Evolutionary conservation across 2,888 invertebrate genomes (phyloP), one percentile per base, ranked within the genome.

Genomic region (Phortica okadai): DNA sequence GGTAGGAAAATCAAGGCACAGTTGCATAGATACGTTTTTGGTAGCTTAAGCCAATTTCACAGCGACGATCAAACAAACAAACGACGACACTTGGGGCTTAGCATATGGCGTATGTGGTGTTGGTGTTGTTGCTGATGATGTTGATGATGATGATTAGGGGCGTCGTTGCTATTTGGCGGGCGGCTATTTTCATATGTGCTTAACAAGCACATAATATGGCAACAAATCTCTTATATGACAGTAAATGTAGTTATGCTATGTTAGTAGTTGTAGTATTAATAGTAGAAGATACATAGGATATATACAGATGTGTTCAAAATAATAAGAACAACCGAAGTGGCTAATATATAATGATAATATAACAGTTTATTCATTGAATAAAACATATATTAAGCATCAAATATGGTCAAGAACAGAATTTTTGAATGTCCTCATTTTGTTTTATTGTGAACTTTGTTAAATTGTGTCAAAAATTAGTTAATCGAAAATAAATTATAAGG

Each of bases 201-300:
- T 62, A 78, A 81, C 80, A 79, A 79, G 80, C 85, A 80, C 81
- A 84, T 85, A 84, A 85, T 85, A 82, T 83, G 82, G 33, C 82
- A 82, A 81, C 81, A 85, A 84, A 84, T 85, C 83, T 82, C 85
- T 83, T 83, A 83, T 80, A 82, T 80, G 83, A 79, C 56, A 41
- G 59, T 11, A 50, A 50, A 6, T 50, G 10, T 50, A 33, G 33
- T 33, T 33, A 33, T 33, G 33, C 33, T 3, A 0, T 2, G 50
- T 50, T 14, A 50, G 50, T 50, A 50, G 50, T 14, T 2, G 50
- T 14, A 50, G 50, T 50, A 14, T 50, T 50, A 50, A 14, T 50
- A 2, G 50, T 50, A 62, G 25, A 21, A 62, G 62, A 62, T 62
- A 21, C 62, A 25, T 62, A 25, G 6, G 21, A 7, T 6, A 62